These are phyloP conservation scores for Chamaea fasciata DNA, from an alignment of 2,113 vertebrate genomes.

Conservation along the genomic window DNA sequence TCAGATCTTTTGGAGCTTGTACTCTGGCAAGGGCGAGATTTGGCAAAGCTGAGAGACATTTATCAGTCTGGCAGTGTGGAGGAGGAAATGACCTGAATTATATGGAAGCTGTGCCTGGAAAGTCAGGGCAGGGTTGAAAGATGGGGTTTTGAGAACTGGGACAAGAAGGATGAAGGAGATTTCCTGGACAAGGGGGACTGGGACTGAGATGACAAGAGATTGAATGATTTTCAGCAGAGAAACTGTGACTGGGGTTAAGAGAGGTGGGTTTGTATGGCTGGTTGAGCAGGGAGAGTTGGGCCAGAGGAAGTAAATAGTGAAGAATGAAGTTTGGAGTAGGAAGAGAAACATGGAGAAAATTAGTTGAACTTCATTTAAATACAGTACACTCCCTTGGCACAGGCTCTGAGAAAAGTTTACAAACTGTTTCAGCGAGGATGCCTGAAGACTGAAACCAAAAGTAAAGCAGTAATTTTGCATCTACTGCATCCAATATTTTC, in stretches of 20 bases:
- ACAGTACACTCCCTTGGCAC: background rate
- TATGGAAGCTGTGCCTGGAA: background rate
- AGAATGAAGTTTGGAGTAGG: background rate
- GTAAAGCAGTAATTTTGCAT: background rate
- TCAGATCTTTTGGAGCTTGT: background rate
- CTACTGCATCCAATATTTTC: background rate
- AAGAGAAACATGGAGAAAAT: background rate
- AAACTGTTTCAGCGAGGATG: background rate
- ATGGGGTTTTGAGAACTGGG: background rate
- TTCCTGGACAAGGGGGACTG: background rate
- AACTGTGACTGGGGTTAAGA: background rate
- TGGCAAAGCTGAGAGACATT: background rate
- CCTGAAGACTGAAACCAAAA: background rate
- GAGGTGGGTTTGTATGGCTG: background rate
- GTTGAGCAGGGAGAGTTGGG: background rate
- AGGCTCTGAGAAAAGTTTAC: background rate
- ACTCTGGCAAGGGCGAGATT: background rate
- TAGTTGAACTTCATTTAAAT: background rate
- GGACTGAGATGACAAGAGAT: background rate
- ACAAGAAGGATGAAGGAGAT: background rate
- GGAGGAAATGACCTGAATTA: background rate
- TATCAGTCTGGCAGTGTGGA: background rate
- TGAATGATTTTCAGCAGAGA: background rate
- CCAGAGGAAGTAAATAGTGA: background rate
- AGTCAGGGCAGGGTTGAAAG: background rate